Base-by-base conservation (phyloP, 2,113 vertebrate species). In the Eonycteris spelaea region DNA sequence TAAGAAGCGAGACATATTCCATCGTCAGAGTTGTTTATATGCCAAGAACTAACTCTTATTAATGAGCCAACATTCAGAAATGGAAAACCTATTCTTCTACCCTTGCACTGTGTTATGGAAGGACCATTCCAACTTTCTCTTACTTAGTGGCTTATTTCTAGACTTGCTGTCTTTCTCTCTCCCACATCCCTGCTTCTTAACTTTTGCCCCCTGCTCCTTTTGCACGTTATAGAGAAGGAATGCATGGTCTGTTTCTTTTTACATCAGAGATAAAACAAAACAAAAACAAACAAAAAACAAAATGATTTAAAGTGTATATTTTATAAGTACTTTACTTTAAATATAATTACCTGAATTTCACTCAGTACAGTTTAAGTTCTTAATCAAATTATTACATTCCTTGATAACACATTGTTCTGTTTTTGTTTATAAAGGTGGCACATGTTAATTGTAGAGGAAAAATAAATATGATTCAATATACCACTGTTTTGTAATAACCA, bases 1-100 rank as follows among this genome's bases (percentile, higher is more conserved):
- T 96, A 93, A 95, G 53, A 30, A 87, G 14, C 80, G 90, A 91
- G 82, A 83, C 68, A 89, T 84, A 88, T 71, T 91, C 82, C 45
- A 88, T 86, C n/a, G 97, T 97, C 86, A 83, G 86, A 80, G 91
- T 94, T 89, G 33, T 7, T 30, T 88, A 67, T 65, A 24, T 79
- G 70, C 75, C 55, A 79, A 96, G 90, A 96, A 79, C 80, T 94
- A 93, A 95, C 61, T 90, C 85, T 95, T 96, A 67, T 89, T 95
- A 92, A 96, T 63, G 48, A 95, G 14, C 3, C 70, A 95, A 65
- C 18, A 59, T 80, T 67, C 13, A 77, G 33, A 95, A 89, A 74
- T 24, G 15, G 35, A 74, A 65, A 63, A 55, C 0, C 48, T 80
- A 21, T 6, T 15, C 0, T 24, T 86, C 7, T 83, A 15, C 21